Evolutionary conservation across 2,888 invertebrate species (phyloP).

Genomic region (Drosophila falleni): DNA sequence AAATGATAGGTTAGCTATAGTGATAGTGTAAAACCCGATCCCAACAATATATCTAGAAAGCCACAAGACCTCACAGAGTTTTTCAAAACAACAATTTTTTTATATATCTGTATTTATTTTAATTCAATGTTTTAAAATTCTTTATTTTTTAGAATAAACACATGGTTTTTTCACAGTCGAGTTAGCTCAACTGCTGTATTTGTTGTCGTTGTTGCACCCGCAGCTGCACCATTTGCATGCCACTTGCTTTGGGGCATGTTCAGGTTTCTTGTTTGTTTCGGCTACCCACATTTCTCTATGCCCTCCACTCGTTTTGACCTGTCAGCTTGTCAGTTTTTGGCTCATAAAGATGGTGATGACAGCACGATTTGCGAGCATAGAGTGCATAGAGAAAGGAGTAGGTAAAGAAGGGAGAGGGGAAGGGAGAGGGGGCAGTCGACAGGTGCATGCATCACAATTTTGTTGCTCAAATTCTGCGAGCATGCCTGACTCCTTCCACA

Average conservation of each 20-base stretch:
- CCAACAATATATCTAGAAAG: too few species aligned
- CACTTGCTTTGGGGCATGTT: conserved; percentile 44
- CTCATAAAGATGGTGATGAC: conserved; percentile 61
- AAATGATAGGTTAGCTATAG: too few species aligned
- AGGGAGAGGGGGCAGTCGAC: conserved; percentile 50
- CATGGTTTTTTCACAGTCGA: neutral
- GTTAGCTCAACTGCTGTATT: neutral
- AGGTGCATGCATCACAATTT: conserved; percentile 66
- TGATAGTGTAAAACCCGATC: too few species aligned
- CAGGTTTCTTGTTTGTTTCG: conserved; percentile 48
- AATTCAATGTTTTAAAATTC: neutral
- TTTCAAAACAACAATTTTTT: too few species aligned
- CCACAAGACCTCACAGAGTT: too few species aligned
- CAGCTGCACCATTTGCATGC: conserved; percentile 49
- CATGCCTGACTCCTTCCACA: conserved; percentile 10
- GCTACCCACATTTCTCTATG: conserved; percentile 23
- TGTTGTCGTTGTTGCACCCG: conserved; percentile 7
- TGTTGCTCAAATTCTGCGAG: conserved; percentile 55
- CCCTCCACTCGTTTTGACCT: conserved; percentile 43
- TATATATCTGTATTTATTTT: neutral
- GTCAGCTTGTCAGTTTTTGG: conserved; percentile 78
- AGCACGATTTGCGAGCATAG: conserved; percentile 29
- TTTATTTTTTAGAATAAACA: neutral
- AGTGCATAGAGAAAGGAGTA: neutral
- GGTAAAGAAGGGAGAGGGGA: neutral